Evolutionary conservation across 1,140 invertebrate genomes (phyloP).

Genomic region (Pogonomyrmex barbatus): DNA sequence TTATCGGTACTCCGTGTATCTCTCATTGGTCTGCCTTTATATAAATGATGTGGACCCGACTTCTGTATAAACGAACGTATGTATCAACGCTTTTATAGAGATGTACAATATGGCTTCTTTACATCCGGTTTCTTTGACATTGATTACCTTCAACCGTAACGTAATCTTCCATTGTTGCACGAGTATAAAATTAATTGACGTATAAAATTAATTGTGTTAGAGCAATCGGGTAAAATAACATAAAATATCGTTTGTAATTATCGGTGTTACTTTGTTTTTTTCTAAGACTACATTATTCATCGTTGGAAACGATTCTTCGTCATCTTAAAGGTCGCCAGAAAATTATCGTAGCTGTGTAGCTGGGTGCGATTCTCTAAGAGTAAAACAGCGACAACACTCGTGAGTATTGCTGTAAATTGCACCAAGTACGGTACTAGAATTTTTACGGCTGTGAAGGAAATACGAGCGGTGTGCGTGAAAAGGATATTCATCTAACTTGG

Average conservation of each 20-base stretch:
- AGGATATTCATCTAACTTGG: constrained; percentile 51
- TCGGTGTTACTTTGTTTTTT: neutral
- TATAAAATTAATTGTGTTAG: neutral
- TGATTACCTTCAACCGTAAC: constrained; percentile 1
- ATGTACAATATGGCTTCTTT: neutral
- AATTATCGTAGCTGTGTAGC: neutral
- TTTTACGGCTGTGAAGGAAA: constrained; percentile 50
- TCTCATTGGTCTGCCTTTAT: constrained; percentile 3
- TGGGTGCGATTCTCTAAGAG: neutral
- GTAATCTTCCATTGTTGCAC: neutral
- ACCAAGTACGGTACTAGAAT: constrained; percentile 46
- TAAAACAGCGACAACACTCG: constrained; percentile 32
- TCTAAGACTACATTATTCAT: neutral
- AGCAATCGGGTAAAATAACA: neutral
- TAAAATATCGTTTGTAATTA: neutral
- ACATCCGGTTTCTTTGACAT: neutral
- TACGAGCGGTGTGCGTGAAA: constrained; percentile 52
- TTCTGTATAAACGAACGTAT: constrained; percentile 2
- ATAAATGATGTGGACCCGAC: neutral
- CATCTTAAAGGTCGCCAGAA: constrained; percentile 6
- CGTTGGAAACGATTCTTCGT: constrained; percentile 7
- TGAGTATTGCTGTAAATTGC: constrained; percentile 33
- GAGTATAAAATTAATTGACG: neutral
- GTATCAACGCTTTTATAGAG: neutral
- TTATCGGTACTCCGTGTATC: constrained; percentile 49